Evolutionary conservation across 2,888 invertebrate genomes (phyloP).

Genomic region (Cataglyphis cursor): DNA sequence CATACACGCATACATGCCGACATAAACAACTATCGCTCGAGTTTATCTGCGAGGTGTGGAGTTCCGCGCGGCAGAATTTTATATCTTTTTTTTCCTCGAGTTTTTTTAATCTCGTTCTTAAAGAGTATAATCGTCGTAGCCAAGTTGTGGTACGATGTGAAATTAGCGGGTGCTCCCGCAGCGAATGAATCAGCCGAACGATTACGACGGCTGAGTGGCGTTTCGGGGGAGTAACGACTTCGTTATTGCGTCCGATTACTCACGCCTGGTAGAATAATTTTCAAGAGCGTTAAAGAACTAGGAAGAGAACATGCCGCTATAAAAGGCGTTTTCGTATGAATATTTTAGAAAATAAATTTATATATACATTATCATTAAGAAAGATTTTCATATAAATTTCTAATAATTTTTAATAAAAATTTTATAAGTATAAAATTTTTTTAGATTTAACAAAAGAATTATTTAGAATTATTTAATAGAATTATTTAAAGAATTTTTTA

Average conservation of each 20-base stretch:
- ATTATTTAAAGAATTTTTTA: neutral
- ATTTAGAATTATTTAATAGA: no score
- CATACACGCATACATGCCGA: neutral
- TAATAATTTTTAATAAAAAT: neutral
- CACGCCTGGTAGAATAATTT: conserved; percentile 19
- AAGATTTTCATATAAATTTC: neutral
- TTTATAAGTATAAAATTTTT: neutral
- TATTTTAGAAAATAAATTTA: neutral
- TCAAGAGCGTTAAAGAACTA: conserved; percentile 22
- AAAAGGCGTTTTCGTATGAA: neutral
- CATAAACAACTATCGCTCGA: conserved; percentile 37
- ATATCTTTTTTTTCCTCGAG: conserved; percentile 34
- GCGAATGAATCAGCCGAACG: conserved; percentile 55
- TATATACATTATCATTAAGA: neutral
- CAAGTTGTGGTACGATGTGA: conserved; percentile 9
- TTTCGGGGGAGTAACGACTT: conserved; percentile 54
- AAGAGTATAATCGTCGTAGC: conserved; percentile 52
- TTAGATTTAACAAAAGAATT: neutral
- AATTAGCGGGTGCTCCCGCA: conserved; percentile 56
- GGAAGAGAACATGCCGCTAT: neutral
- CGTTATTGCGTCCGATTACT: conserved; percentile 49
- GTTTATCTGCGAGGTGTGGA: conserved; percentile 55
- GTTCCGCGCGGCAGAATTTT: conserved; percentile 51
- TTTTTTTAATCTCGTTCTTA: conserved; percentile 13
- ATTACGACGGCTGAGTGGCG: conserved; percentile 19